Conservation (phyloP, 1,140 invertebrate genomes). For the Lordiphosa mommai region DNA sequence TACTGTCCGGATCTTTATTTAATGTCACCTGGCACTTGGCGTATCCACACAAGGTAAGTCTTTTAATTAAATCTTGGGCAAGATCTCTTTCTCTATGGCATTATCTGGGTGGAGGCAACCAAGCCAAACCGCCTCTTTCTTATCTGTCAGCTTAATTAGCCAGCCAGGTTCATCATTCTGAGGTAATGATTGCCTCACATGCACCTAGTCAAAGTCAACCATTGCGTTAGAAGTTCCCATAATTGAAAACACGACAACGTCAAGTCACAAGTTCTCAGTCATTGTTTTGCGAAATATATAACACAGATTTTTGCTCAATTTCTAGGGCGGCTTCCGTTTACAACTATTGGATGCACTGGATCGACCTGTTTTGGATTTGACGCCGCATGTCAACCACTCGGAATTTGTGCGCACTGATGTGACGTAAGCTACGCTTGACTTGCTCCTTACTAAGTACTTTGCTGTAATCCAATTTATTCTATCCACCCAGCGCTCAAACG, state of each 20-base stretch:
- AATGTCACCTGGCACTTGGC: slow-evolving; percentile 97
- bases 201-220: slow-evolving; percentile 51
- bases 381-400: slow-evolving; percentile 88
- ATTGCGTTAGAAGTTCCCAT: slow-evolving; percentile 59
- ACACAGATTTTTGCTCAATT: slow-evolving; percentile 43
- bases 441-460: not conserved
- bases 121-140: slow-evolving; percentile 17
- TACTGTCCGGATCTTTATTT: slow-evolving; percentile 90
- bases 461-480: too few relatives aligned
- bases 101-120: not conserved
- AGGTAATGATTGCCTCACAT: slow-evolving; percentile 59
- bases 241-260: slow-evolving; percentile 40
- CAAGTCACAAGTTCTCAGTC: slow-evolving; percentile 68
- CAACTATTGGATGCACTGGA: slow-evolving; percentile 91
- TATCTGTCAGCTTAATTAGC: slow-evolving; percentile 47
- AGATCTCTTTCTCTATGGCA: not conserved
- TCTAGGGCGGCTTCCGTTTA: slow-evolving; percentile 92
- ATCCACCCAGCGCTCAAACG: slow-evolving; percentile 86
- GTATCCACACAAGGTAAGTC: slow-evolving; percentile 94
- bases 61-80: not conserved
- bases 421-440: slow-evolving; percentile 80
- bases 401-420: slow-evolving; percentile 90
- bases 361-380: slow-evolving; percentile 90
- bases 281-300: slow-evolving; percentile 46
- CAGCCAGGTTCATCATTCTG: slow-evolving; percentile 24